A percentile compares a stretch with the other conserved stretches of the same genome.
phyloP scores from a whole-genome alignment of 92 coral and sea anemone genomes.

The Meandrina meandrites region DNA sequence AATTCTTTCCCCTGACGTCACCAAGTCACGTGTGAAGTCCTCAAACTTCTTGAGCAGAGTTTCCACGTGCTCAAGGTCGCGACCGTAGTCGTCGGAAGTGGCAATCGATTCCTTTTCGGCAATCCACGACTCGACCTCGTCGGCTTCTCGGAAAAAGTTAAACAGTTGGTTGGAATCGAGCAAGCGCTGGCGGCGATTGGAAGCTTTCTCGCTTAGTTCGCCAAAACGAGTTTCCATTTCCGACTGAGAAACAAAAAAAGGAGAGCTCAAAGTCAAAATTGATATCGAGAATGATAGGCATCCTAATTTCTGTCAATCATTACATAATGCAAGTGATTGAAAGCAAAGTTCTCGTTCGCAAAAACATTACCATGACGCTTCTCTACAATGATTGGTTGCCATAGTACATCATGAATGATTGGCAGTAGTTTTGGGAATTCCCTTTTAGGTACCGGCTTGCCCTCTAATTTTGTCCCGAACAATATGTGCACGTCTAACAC shows the following conservation, averaged over 20 bases:
- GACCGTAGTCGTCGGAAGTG: slow-evolving; percentile 93
- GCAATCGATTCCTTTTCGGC: slow-evolving; percentile 82
- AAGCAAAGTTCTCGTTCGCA: neutral
- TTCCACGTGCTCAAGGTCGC: slow-evolving; percentile 96
- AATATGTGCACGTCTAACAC: too few relatives aligned
- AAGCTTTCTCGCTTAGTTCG: slow-evolving; percentile 63
- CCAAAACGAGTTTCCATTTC: slow-evolving; percentile 70
- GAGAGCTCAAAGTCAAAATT: neutral
- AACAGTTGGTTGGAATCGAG: slow-evolving; percentile 79
- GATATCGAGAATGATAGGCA: neutral
- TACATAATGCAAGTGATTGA: neutral
- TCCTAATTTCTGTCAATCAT: neutral
- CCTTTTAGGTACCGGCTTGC: too few relatives aligned
- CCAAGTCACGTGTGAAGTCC: slow-evolving; percentile 94
- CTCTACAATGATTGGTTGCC: neutral
- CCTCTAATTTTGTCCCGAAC: too few relatives aligned
- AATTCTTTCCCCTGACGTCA: slow-evolving; percentile 88
- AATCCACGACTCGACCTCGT: slow-evolving; percentile 96
- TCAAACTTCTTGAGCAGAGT: slow-evolving; percentile 92
- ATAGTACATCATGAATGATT: neutral
- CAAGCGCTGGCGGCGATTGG: slow-evolving; percentile 75
- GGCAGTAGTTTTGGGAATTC: neutral
- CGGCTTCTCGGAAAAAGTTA: slow-evolving; percentile 86
- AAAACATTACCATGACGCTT: neutral
- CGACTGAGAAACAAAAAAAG: slow-evolving; percentile 28